Conservation (phyloP, 2,113 vertebrate genomes). For the Chroicocephalus ridibundus region DNA sequence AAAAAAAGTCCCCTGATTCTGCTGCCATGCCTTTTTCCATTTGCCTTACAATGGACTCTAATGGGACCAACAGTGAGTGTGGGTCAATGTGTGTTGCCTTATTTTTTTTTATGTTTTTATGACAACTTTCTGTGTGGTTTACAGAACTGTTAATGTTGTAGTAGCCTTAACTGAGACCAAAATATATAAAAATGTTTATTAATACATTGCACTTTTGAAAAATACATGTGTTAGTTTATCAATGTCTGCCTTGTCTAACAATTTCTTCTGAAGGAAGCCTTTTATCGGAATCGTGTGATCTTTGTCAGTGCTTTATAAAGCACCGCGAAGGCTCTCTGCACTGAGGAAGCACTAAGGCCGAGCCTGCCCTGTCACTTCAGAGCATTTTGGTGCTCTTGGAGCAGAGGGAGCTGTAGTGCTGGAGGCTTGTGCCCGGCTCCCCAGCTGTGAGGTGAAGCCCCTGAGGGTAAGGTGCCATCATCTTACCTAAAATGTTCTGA, state of each 20-base stretch:
- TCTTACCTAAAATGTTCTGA: fast-evolving
- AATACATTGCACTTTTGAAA: constrained; percentile 61
- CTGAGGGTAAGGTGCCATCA: fast-evolving
- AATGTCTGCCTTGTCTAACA: too few relatives aligned
- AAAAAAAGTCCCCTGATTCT: neutral
- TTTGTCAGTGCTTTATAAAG: neutral
- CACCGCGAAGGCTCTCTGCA: fast-evolving
- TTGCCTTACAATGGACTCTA: neutral
- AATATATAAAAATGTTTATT: constrained; percentile 60
- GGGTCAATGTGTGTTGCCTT: constrained; percentile 19
- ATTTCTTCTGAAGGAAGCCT: fast-evolving
- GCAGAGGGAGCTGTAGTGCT: fast-evolving
- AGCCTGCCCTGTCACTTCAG: fast-evolving
- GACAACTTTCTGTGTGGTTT: constrained; percentile 63
- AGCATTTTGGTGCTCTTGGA: neutral
- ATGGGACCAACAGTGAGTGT: constrained; percentile 12
- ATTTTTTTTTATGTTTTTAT: constrained; percentile 43
- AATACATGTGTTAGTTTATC: neutral
- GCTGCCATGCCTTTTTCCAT: constrained; percentile 6
- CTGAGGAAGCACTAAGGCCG: fast-evolving
- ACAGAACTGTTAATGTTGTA: constrained; percentile 60
- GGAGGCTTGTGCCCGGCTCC: fast-evolving
- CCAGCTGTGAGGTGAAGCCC: fast-evolving
- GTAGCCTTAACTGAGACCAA: constrained; percentile 69
- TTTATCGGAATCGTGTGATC: fast-evolving